Base-by-base conservation (phyloP, 2,797 vertebrate genomes). In the Bradypodion ventrale region DNA sequence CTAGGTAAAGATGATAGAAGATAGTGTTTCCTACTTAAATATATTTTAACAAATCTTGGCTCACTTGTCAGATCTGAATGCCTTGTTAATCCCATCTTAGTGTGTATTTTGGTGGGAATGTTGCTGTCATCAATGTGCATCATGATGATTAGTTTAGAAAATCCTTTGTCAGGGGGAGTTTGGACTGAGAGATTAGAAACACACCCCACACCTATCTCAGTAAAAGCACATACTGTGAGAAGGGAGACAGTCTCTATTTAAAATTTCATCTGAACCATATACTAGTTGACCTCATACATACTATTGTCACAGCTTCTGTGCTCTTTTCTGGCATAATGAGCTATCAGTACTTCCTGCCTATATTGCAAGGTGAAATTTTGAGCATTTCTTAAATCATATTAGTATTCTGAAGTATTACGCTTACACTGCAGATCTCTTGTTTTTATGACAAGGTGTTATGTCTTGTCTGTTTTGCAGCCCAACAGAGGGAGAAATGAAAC, bases 401-500 rank as follows among this genome's bases (percentile, higher is more conserved):
- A 72, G 42, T 40, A 62, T 2, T 9, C 7, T 5, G 9, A 72
- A 73, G 29, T 52, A 49, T 69, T 23, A 27, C n/a, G 65, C 42
- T 1, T 69, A 56, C n/a, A 32, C 60, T 66, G 5, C 65, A 66
- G 8, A 49, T 82, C 25, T 73, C 44, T 52, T 68, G 44, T 59
- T 16, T 27, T 84, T 49, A 8, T n/a, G 25, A 42, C n/a, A 49
- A 16, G 35, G 29, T 25, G 29, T 44, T 63, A 16, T 63, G 23
- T 66, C 29, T 72, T 62, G 25, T 72, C 65, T 21, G 5, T 60
- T 87, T 91, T 77, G 29, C 95, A 99, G 98, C 97, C 98, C 90
- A 98, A 97, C 94, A 98, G 97, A 95, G 96, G 95, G 87, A 97
- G 96, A 91, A 97, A 94, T 10, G 98, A 99, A 92, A 94, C 96